Percentiles rank a stretch among this genome's conserved stretches.
phyloP scores from a whole-genome alignment of 2,113 vertebrate species.

The Ammospiza caudacuta region DNA sequence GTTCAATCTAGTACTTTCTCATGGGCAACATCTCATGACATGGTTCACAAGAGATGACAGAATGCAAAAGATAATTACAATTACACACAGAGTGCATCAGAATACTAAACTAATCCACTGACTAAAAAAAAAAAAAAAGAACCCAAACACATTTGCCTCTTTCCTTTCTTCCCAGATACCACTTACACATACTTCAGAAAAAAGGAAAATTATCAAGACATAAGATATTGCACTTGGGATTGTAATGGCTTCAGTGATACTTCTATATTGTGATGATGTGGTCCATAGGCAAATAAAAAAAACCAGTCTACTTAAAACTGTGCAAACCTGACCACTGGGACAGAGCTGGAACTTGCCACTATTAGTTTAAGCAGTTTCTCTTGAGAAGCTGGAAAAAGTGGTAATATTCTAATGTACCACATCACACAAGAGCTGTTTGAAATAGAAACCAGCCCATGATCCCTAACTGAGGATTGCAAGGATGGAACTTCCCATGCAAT shows the following conservation, averaged over 20 bases:
- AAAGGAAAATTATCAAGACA: not conserved
- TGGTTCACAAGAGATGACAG: not conserved
- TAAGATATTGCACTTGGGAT: not conserved
- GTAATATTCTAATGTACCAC: not conserved
- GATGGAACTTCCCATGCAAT: not conserved
- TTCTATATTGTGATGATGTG: not conserved
- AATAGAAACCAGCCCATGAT: not conserved
- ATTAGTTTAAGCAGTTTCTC: not conserved
- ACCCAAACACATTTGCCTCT: not conserved
- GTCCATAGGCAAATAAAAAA: not conserved
- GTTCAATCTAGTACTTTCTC: not conserved
- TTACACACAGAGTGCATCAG: not conserved
- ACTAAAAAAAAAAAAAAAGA: not conserved
- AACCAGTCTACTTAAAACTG: not conserved
- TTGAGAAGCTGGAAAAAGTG: not conserved
- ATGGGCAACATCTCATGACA: not conserved
- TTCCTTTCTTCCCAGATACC: not conserved
- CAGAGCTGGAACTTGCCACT: not conserved
- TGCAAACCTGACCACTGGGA: not conserved
- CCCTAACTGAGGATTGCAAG: not conserved
- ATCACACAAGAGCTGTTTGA: not conserved
- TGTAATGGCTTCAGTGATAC: not conserved
- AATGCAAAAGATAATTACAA: not conserved
- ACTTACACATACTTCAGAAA: not conserved
- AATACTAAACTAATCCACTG: not conserved